These are phyloP conservation scores for Indri indri DNA, from an alignment of 2,113 vertebrate genomes.

Conservation along the genomic window DNA sequence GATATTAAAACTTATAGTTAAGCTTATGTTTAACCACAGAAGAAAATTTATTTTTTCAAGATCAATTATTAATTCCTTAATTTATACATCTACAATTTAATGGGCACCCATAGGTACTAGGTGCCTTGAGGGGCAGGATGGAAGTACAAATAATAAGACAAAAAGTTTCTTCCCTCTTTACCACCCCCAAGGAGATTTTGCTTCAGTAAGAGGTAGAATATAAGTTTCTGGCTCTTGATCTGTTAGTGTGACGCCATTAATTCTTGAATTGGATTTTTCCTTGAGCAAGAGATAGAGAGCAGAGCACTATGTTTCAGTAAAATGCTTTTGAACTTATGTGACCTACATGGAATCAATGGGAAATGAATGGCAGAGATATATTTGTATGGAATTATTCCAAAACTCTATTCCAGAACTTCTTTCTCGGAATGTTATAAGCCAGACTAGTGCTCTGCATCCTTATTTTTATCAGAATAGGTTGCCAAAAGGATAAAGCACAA, in stretches of 20 bases:
- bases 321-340: not conserved
- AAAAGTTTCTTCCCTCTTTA: not conserved
- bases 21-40: not conserved
- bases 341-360: not conserved
- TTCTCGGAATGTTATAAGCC: not conserved
- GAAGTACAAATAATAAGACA: not conserved
- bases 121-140: not conserved
- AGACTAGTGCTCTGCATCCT: not conserved
- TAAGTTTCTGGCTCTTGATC: not conserved
- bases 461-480: not conserved
- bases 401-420: not conserved
- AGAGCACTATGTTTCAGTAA: not conserved
- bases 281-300: not conserved
- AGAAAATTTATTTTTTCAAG: conserved; percentile 12
- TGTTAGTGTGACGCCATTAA: not conserved
- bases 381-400: not conserved
- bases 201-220: not conserved
- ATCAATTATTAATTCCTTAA: not conserved
- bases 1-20: not conserved
- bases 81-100: not conserved
- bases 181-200: not conserved
- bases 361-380: not conserved
- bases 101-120: not conserved
- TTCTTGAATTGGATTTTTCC: not conserved
- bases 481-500: not conserved